Evolutionary conservation across 1,140 invertebrate genomes (phyloP), one percentile per base, ranked within the genome.

Genomic region (Tetramorium parvispinum): DNA sequence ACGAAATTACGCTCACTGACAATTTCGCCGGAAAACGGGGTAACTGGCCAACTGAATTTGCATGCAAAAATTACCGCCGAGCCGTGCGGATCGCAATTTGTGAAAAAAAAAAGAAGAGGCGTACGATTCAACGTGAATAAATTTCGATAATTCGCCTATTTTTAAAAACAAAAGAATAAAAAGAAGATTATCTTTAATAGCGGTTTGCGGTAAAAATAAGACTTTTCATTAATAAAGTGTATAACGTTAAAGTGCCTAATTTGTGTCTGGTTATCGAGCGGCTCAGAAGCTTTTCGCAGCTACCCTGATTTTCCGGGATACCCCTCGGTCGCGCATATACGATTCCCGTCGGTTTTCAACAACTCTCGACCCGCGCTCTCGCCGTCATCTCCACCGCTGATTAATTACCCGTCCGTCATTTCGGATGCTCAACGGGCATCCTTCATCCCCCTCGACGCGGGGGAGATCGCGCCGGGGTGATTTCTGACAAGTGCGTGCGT

Each of bases 1-100:
- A 73, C 66, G 21, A 73, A 73, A 82, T 82, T 82, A 46, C 79
- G 51, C 51, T 68, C 66, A 59, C 66, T 73, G 79, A 46, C 53
- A 24, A 82, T 71, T 21, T 57, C 66, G 51, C 37, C 11, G 51
- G 37, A 65, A 32, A 82, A 24, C 24, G 21, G 18, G 11, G 59
- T 32, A 79, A 53, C 16, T 37, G 46, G 68, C 46, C 51, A 21
- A 57, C 51, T 21, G 37, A 46, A 73, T 82, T 82, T 82, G 66
- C 68, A 82, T 82, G n/a, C 40, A 59, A 59, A 82, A 82, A 82
- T 82, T 73, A 71, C 16, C 7, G 46, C 7, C 10, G 32, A 32
- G 32, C 37, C 37, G 21, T 8, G 43, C 66, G 18, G 2, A 32
- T 18, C 40, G 37, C 24, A 82, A 71, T 82, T 57, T 55, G 32